A percentile compares a stretch with the other conserved stretches of the same genome.
Evolutionary conservation across 2,888 invertebrate genomes (phyloP).

Genomic region (Dendrolimus pini): DNA sequence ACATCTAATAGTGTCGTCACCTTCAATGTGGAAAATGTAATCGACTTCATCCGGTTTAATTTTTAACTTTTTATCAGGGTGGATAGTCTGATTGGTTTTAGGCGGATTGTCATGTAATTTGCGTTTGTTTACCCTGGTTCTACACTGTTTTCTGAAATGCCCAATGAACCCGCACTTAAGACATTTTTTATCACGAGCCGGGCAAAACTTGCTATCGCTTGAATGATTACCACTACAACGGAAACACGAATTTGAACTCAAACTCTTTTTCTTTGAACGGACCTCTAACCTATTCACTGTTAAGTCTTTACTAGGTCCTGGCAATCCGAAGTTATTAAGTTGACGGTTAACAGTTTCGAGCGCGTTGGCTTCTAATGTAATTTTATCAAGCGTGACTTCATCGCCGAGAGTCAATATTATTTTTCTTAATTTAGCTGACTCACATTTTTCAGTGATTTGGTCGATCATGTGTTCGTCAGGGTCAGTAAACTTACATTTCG

Average conservation of each 20-base stretch:
- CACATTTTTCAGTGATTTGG: constrained; percentile 3
- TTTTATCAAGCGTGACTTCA: too few species aligned
- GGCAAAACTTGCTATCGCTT: too few species aligned
- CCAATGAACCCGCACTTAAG: too few species aligned
- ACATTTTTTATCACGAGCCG: too few species aligned
- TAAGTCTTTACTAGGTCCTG: too few species aligned
- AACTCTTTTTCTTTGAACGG: too few species aligned
- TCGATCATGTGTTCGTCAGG: constrained; percentile 14
- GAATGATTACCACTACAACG: too few species aligned
- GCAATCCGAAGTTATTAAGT: too few species aligned
- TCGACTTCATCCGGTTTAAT: constrained; percentile 1
- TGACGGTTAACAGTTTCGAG: neutral
- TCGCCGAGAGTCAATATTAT: constrained; percentile 4
- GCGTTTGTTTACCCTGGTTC: constrained; percentile 1
- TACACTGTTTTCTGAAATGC: too few species aligned
- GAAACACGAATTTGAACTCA: too few species aligned
- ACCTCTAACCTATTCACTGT: too few species aligned
- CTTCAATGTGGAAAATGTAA: constrained; percentile 7
- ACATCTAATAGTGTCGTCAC: constrained; percentile 15
- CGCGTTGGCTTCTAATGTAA: too few species aligned
- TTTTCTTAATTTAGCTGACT: constrained; percentile 7
- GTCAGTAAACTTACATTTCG: constrained; percentile 12
- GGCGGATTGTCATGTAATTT: constrained; percentile 1
- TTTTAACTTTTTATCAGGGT: constrained; percentile 1
- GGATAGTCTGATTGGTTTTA: constrained; percentile 3